Evolutionary conservation across 2,797 vertebrate species (phyloP).

Genomic region (Platalea minor): DNA sequence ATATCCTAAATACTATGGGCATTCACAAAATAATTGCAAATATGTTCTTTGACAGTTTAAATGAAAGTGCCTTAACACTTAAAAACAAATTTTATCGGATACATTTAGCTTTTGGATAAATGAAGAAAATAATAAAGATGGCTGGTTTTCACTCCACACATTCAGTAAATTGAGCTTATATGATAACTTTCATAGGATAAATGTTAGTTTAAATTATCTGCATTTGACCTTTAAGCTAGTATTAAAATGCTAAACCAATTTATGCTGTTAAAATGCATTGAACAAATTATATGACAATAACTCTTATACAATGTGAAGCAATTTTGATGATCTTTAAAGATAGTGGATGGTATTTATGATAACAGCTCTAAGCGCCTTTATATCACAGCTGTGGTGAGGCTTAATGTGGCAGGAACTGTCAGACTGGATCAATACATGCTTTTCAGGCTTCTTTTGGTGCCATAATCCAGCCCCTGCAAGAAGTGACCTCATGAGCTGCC

Average conservation of each 20-base stretch:
- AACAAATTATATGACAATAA: constrained; percentile 85
- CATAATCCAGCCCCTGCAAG: constrained; percentile 87
- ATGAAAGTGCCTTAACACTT: not conserved
- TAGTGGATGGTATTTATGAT: constrained; percentile 84
- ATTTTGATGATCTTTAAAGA: constrained; percentile 87
- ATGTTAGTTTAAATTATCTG: constrained; percentile 82
- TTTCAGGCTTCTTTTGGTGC: constrained; percentile 87
- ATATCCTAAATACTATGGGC: not conserved
- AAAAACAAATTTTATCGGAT: not conserved
- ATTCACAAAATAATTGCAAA: not conserved
- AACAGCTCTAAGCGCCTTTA: constrained; percentile 83
- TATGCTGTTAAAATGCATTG: constrained; percentile 82
- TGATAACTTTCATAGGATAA: constrained; percentile 74
- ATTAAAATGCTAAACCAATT: constrained; percentile 85
- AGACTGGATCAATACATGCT: constrained; percentile 89
- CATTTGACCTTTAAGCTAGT: constrained; percentile 90
- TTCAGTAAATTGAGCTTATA: constrained; percentile 67
- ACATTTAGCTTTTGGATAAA: constrained; percentile 7
- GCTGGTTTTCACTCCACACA: constrained; percentile 36
- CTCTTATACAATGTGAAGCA: constrained; percentile 80
- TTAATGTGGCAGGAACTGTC: constrained; percentile 90
- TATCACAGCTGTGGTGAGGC: constrained; percentile 85
- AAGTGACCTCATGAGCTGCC: constrained; percentile 89
- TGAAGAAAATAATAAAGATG: constrained; percentile 17
- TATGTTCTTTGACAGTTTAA: not conserved